Evolutionary conservation across 2,888 invertebrate species (phyloP).

Genomic region (Diplazon laetatorius): DNA sequence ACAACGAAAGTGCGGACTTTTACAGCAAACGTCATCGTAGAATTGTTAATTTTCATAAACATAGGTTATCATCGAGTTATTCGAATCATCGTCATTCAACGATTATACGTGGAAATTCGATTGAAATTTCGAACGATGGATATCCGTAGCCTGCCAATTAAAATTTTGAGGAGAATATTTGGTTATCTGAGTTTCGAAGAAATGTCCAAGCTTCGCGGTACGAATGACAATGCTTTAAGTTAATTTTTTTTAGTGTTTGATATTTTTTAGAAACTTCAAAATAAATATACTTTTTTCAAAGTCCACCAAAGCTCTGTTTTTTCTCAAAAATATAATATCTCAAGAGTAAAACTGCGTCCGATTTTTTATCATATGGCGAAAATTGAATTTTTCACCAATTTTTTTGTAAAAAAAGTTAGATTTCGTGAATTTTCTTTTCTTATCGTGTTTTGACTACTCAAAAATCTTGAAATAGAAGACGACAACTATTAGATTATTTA

Average conservation of each 20-base stretch:
- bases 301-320: no score
- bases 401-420: no score
- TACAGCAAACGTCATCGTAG: constrained; percentile 37
- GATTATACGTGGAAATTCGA: constrained; percentile 8
- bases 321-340: no score
- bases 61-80: constrained; percentile 46
- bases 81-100: constrained; percentile 33
- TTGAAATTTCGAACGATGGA: constrained; percentile 34
- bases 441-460: no score
- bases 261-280: no score
- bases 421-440: no score
- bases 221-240: neutral
- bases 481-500: no score
- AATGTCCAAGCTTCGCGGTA: constrained; percentile 61
- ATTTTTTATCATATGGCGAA: no score
- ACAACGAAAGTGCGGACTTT: constrained; percentile 29
- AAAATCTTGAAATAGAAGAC: no score
- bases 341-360: no score
- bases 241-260: neutral
- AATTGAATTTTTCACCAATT: no score
- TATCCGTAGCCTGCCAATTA: constrained; percentile 43
- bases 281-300: no score
- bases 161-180: constrained; percentile 51
- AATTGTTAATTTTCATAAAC: constrained; percentile 22
- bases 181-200: constrained; percentile 54